A percentile compares a stretch with the other conserved stretches of the same genome.
These are phyloP conservation scores for Scaptomyza graminum DNA, from an alignment of 1,140 invertebrate species.

Conservation along the genomic window DNA sequence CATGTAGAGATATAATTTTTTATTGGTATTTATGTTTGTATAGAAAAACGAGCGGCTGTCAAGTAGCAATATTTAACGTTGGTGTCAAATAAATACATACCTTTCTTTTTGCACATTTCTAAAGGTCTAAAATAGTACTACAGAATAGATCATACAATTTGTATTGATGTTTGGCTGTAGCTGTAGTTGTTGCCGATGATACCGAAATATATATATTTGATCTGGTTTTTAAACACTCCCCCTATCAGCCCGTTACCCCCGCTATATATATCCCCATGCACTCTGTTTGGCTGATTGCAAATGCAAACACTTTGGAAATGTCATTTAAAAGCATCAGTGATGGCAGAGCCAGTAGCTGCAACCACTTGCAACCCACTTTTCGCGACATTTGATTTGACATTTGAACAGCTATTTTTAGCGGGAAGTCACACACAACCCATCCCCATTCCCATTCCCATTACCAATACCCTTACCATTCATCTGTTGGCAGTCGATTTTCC, in stretches of 20 bases:
- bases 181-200: neutral
- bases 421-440: conserved; percentile 25
- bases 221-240: conserved; percentile 3
- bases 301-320: conserved; percentile 62
- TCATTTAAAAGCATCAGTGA: conserved; percentile 56
- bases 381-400: conserved; percentile 76
- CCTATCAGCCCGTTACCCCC: neutral
- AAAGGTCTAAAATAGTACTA: neutral
- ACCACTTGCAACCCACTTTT: conserved; percentile 14
- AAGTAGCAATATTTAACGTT: neutral
- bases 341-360: conserved; percentile 5
- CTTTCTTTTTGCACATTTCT: neutral
- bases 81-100: neutral
- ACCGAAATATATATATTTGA: conserved; percentile 36
- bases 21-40: too few relatives aligned
- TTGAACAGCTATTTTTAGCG: conserved; percentile 67
- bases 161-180: conserved; percentile 4
- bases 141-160: too few relatives aligned
- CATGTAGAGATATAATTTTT: neutral
- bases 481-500: conserved; percentile 65
- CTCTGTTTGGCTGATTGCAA: conserved; percentile 23
- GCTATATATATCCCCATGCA: neutral
- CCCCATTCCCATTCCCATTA: neutral
- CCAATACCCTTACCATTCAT: conserved; percentile 5
- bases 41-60: too few relatives aligned